phyloP scores from a whole-genome alignment of 2,888 invertebrate genomes.

The Formica aserva region DNA sequence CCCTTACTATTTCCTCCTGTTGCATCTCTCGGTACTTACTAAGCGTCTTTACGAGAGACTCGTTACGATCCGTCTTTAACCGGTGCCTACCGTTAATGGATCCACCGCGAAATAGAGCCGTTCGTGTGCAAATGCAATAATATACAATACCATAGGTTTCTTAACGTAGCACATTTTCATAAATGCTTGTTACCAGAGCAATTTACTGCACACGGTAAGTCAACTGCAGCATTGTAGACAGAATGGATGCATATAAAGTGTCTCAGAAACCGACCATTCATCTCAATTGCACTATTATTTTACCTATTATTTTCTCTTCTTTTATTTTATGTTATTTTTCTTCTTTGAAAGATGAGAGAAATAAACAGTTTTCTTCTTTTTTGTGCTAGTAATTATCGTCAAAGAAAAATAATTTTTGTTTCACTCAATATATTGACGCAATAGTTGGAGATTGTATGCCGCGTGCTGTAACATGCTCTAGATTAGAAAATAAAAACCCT shows the following conservation, averaged over 20 bases:
- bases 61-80: conserved; percentile 6
- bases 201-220: conserved; percentile 20
- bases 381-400: background rate
- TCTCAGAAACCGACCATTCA: background rate
- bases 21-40: conserved; percentile 21
- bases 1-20: conserved; percentile 7
- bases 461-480: conserved; percentile 9
- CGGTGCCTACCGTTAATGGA: conserved; percentile 26
- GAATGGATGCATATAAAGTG: conserved; percentile 2
- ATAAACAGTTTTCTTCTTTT: background rate
- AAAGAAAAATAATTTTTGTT: conserved; percentile 1
- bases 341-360: background rate
- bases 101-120: conserved; percentile 32
- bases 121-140: conserved; percentile 24
- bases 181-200: conserved; percentile 21
- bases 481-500: conserved; percentile 54
- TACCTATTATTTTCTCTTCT: background rate
- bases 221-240: background rate
- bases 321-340: background rate
- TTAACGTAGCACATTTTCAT: conserved; percentile 43
- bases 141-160: conserved; percentile 34
- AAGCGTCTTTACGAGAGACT: conserved; percentile 29
- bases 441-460: conserved; percentile 31
- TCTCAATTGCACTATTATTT: background rate
- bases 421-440: background rate